These are phyloP conservation scores for Salvator merianae DNA, from an alignment of 2,113 vertebrate species.

Conservation along the genomic window DNA sequence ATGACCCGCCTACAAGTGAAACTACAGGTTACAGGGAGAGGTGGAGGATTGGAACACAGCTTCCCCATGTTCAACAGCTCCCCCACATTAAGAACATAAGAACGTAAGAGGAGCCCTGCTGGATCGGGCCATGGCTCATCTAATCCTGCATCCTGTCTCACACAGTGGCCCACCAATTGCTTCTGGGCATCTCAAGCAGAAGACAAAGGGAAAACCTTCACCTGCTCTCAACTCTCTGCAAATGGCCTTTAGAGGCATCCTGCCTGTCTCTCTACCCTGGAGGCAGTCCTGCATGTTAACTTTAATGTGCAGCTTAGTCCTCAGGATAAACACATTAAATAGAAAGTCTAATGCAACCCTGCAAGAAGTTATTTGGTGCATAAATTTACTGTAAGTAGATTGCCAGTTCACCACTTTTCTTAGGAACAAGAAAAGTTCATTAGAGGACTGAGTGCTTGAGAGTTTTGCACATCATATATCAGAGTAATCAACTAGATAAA, in stretches of 20 bases:
- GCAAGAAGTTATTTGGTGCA: background rate
- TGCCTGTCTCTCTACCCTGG: too few species aligned
- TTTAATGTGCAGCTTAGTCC: background rate
- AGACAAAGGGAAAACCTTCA: too few species aligned
- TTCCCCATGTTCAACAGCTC: background rate
- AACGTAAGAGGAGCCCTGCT: too few species aligned
- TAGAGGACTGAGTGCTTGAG: background rate
- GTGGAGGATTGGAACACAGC: background rate
- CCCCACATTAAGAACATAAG: too few species aligned
- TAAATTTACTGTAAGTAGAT: background rate
- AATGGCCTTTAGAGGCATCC: too few species aligned
- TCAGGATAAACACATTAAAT: too few species aligned
- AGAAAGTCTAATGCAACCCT: background rate
- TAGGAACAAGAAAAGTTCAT: background rate
- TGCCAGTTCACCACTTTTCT: background rate
- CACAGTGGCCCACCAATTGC: too few species aligned
- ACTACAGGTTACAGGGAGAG: constrained; percentile 1
- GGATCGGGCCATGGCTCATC: too few species aligned
- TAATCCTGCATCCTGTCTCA: too few species aligned
- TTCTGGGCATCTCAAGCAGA: too few species aligned
- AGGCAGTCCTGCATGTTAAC: too few species aligned
- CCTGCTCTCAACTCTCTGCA: too few species aligned
- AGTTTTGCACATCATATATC: background rate
- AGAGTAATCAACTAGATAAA: accelerated
- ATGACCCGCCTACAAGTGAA: background rate